These are phyloP conservation scores for Drosophila formosana DNA, from an alignment of 2,888 invertebrate genomes.

Conservation along the genomic window DNA sequence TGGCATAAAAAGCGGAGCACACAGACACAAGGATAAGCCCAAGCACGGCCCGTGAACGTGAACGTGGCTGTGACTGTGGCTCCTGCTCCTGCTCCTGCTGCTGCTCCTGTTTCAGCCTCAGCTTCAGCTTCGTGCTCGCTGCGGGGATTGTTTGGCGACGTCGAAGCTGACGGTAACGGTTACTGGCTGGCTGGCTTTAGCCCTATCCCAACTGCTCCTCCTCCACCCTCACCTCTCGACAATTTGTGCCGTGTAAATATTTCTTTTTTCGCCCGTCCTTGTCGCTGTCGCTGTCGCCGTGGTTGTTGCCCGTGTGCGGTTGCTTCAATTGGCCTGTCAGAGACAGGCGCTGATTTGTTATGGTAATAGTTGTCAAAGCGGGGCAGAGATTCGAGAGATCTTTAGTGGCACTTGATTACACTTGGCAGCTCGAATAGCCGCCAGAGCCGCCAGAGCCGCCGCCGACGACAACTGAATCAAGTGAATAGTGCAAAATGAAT, in stretches of 20 bases:
- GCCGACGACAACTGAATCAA: constrained; percentile 33
- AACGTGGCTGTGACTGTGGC: constrained; percentile 21
- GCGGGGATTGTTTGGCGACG: constrained; percentile 56
- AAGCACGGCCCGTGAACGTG: constrained; percentile 52
- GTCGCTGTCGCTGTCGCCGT: constrained; percentile 22
- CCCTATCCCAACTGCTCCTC: background rate
- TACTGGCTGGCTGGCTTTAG: constrained; percentile 35
- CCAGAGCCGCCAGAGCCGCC: constrained; percentile 16
- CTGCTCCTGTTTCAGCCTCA: background rate
- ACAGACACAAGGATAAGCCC: constrained; percentile 62
- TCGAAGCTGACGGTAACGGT: constrained; percentile 43
- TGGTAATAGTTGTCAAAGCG: constrained; percentile 76
- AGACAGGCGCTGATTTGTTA: constrained; percentile 76
- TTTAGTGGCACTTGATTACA: constrained; percentile 75
- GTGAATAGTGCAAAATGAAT: constrained; percentile 47
- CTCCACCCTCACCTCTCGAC: constrained; percentile 3
- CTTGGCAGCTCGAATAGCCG: constrained; percentile 50
- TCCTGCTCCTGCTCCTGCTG: constrained; percentile 27
- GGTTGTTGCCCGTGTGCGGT: constrained; percentile 35
- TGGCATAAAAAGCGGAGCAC: constrained; percentile 71
- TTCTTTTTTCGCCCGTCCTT: constrained; percentile 42
- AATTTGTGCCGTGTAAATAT: constrained; percentile 68
- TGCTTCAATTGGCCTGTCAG: constrained; percentile 76
- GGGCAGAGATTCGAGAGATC: constrained; percentile 70
- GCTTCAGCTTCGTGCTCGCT: constrained; percentile 8